phyloP scores from a whole-genome alignment of 2,797 vertebrate species.

The Mormyrus proboscirostris region DNA sequence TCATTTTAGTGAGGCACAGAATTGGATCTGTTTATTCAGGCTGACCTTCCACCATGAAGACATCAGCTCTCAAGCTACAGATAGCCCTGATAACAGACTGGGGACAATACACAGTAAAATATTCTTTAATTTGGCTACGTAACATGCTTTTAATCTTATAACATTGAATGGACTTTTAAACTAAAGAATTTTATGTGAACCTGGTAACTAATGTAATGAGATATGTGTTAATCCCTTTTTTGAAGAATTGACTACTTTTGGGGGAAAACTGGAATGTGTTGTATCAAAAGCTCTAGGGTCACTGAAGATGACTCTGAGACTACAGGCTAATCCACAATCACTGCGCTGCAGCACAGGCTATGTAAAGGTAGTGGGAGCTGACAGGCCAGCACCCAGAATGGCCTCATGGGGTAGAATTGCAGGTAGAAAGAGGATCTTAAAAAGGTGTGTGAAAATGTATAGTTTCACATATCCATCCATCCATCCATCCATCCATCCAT shows the following conservation, averaged over 20 bases:
- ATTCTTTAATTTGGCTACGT: not conserved
- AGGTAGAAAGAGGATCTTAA: not conserved
- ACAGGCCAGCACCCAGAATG: not conserved
- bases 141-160: not conserved
- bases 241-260: not conserved
- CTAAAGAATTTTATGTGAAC: not conserved
- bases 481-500: not conserved
- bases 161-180: not conserved
- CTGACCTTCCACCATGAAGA: not conserved
- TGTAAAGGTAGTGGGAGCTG: not conserved
- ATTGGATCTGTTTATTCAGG: not conserved
- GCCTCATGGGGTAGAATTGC: not conserved
- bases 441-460: not conserved
- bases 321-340: not conserved
- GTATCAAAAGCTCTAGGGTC: not conserved
- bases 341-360: not conserved
- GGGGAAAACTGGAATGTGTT: not conserved
- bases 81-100: not conserved
- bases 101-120: not conserved
- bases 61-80: not conserved
- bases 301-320: not conserved
- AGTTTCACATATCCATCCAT: not conserved
- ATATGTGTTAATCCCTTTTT: not conserved
- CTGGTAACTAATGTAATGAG: no score
- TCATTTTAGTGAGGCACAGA: not conserved